Conservation (phyloP, 2,797 vertebrate species). For the Cossypha dichroa region DNA sequence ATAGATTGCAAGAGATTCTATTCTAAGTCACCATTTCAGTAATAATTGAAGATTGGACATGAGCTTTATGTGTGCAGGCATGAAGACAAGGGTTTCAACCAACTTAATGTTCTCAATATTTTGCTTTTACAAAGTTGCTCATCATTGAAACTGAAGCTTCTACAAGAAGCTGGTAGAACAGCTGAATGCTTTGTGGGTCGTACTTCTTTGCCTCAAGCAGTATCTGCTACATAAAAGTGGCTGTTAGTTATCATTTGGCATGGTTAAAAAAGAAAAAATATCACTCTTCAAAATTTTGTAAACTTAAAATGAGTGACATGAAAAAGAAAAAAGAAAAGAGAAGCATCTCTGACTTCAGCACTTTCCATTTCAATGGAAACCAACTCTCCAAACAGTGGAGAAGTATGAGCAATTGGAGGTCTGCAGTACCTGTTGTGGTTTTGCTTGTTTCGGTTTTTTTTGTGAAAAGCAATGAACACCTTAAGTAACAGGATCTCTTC, state of each 20-base stretch:
- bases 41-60: not conserved
- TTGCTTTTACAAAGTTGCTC: not conserved
- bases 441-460: accelerated
- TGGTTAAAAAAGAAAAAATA: not conserved
- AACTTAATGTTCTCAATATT: not conserved
- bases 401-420: not conserved
- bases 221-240: not conserved
- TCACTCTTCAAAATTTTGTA: not conserved
- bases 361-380: not conserved
- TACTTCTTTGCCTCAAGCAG: accelerated
- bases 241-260: not conserved
- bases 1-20: not conserved
- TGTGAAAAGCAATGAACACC: not conserved
- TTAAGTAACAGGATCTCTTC: not conserved
- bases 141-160: not conserved
- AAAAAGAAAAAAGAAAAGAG: not conserved
- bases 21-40: not conserved
- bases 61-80: not conserved
- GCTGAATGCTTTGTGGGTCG: not conserved
- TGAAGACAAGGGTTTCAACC: not conserved
- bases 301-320: not conserved
- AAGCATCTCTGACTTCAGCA: not conserved
- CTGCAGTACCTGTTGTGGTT: not conserved
- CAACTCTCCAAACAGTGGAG: not conserved
- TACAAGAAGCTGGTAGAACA: not conserved